Evolutionary conservation across 2,888 invertebrate species (phyloP), one percentile per base, ranked within the genome.

Genomic region (Ommatoiulus sabulosus): DNA sequence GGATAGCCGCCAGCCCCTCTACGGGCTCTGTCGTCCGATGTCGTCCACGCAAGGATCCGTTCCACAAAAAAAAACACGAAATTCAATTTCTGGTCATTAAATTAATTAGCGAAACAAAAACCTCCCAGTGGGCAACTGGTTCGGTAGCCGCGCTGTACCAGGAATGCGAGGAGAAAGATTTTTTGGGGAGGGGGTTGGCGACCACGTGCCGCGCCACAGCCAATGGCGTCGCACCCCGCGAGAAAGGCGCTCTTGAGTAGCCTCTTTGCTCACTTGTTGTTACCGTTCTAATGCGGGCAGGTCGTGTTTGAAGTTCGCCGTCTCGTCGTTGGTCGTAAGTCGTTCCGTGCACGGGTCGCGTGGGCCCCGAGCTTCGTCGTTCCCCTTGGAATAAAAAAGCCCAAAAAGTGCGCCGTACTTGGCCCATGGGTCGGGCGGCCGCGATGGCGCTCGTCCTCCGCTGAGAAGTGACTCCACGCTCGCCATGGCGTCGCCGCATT

Each of bases 251-350:
- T 17, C 72, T 17, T 12, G 7, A n/a, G n/a, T 72, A 17, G 72
- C 72, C 72, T 24, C 72, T 72, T 24, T 24, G 24, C 72, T 72
- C 72, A 72, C 72, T 72, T 72, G 72, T 72, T 72, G 72, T 72
- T 72, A 24, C 72, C 24, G 17, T 72, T 72, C 72, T 24, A 24
- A 24, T 72, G 24, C 24, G 72, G 57, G 20, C 24, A 7, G 72
- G 72, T 72, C 24, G 72, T 24, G 72, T 72, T 72, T 72, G 24
- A 72, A 72, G 72, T 72, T 72, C 24, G 5, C 72, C n/a, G n/a
- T n/a, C n/a, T n/a, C 72, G 72, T 72, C 72, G 24, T 7, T 24
- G 7, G 8, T 72, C 24, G 24, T 24, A n/a, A n/a, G n/a, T 72
- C 24, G n/a, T 63, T 63, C 63, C 12, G 52, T 15, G 52, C 52